These are phyloP conservation scores for Torymus aiolomorphi DNA, from an alignment of 2,888 invertebrate genomes.

Conservation along the genomic window DNA sequence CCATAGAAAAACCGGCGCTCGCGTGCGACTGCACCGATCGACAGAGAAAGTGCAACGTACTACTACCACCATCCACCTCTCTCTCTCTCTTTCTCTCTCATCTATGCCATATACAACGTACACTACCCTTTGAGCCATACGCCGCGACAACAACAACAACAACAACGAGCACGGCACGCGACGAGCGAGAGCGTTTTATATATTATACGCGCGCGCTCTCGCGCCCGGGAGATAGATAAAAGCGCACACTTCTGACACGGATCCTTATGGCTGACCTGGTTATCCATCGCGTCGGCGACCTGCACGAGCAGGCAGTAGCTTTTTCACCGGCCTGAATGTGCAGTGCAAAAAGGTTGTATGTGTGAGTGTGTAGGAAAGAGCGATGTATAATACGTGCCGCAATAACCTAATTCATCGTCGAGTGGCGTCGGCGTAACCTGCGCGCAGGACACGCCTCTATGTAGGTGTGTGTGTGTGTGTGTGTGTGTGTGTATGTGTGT, in stretches of 20 bases:
- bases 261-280: slow-evolving; percentile 54
- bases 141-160: background rate
- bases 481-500: too few species aligned
- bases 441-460: too few species aligned
- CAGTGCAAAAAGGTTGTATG: background rate
- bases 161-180: too few species aligned
- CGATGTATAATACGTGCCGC: background rate
- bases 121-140: too few species aligned
- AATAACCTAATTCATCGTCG: slow-evolving; percentile 15
- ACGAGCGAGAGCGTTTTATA: too few species aligned
- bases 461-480: too few species aligned
- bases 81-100: too few species aligned
- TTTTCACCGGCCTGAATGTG: slow-evolving; percentile 46
- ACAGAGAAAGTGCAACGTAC: slow-evolving; percentile 36
- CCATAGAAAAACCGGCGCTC: slow-evolving; percentile 19
- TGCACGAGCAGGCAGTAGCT: background rate
- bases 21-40: slow-evolving; percentile 36
- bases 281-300: slow-evolving; percentile 19
- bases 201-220: background rate
- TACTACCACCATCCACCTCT: too few species aligned
- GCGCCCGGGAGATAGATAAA: slow-evolving; percentile 22
- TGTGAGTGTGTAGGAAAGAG: background rate
- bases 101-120: too few species aligned
- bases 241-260: slow-evolving; percentile 35
- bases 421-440: too few species aligned